phyloP scores from a whole-genome alignment of 37 sponge, comb jelly and placozoan species.

The Hormiphora californensis region DNA sequence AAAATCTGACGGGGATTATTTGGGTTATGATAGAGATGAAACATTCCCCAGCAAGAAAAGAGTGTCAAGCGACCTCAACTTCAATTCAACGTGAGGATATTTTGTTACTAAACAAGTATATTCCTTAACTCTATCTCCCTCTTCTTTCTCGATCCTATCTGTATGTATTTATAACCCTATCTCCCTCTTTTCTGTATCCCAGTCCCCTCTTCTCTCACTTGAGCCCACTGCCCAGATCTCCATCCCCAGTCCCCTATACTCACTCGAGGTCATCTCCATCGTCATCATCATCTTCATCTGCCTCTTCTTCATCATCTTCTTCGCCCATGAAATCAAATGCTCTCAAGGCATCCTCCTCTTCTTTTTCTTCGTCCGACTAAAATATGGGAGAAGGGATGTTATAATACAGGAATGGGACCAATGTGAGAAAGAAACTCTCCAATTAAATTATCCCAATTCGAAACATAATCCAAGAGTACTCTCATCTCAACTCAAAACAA shows the following conservation, averaged over 20 bases:
- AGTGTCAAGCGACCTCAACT: too few relatives aligned
- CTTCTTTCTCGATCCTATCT: too few relatives aligned
- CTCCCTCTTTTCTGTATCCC: too few relatives aligned
- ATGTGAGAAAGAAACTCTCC: background rate
- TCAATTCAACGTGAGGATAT: too few relatives aligned
- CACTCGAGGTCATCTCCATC: slow-evolving; percentile 42
- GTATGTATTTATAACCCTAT: too few relatives aligned
- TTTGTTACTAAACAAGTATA: too few relatives aligned
- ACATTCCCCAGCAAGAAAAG: background rate
- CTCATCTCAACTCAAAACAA: background rate
- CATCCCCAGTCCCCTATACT: too few relatives aligned
- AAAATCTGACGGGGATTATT: background rate
- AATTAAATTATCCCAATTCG: background rate
- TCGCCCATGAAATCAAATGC: slow-evolving; percentile 56
- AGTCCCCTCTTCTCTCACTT: too few relatives aligned
- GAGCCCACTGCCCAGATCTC: too few relatives aligned
- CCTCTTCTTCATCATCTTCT: slow-evolving; percentile 51
- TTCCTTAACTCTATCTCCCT: too few relatives aligned
- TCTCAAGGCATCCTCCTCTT: slow-evolving; percentile 40
- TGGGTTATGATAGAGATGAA: background rate
- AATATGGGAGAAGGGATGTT: too few relatives aligned
- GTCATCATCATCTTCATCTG: slow-evolving; percentile 47
- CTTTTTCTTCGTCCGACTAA: slow-evolving; percentile 50
- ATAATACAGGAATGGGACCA: too few relatives aligned
- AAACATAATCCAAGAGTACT: background rate